phyloP scores from a whole-genome alignment of 2,113 vertebrate genomes.

The Prionailurus viverrinus region DNA sequence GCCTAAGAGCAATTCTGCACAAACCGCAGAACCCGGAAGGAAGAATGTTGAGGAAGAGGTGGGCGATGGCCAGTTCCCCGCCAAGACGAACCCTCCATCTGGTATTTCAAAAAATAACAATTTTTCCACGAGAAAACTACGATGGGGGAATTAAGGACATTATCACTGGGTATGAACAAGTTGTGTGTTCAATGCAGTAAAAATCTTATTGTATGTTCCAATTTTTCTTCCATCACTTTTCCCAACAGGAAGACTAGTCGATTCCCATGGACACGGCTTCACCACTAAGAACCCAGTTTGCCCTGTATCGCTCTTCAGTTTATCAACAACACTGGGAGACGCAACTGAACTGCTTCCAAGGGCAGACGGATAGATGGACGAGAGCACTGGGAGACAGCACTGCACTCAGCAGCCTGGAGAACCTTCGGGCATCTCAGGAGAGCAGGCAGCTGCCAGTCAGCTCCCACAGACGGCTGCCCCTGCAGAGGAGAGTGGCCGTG shows the following conservation, averaged over 20 bases:
- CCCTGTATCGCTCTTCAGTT: background rate
- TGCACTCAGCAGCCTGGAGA: background rate
- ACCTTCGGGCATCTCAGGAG: background rate
- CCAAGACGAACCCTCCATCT: background rate
- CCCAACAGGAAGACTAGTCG: background rate
- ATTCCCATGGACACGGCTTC: background rate
- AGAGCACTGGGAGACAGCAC: background rate
- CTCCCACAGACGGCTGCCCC: background rate
- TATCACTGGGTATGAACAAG: background rate
- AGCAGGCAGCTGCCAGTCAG: too few species aligned
- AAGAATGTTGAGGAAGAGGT: background rate
- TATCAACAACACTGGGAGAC: background rate
- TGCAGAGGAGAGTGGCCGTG: background rate
- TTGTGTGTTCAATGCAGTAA: slow-evolving; percentile 32
- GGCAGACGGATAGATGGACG: background rate
- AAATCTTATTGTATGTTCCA: background rate
- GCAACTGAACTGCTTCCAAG: background rate
- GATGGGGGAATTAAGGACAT: background rate
- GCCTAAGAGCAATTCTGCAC: background rate
- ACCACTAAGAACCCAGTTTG: background rate
- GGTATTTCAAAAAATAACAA: background rate
- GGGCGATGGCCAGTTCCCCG: background rate
- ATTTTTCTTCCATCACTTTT: background rate
- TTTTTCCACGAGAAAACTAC: background rate
- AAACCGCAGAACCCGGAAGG: background rate